Evolutionary conservation across 1,140 invertebrate genomes (phyloP).

Genomic region (Drosophila funebris): DNA sequence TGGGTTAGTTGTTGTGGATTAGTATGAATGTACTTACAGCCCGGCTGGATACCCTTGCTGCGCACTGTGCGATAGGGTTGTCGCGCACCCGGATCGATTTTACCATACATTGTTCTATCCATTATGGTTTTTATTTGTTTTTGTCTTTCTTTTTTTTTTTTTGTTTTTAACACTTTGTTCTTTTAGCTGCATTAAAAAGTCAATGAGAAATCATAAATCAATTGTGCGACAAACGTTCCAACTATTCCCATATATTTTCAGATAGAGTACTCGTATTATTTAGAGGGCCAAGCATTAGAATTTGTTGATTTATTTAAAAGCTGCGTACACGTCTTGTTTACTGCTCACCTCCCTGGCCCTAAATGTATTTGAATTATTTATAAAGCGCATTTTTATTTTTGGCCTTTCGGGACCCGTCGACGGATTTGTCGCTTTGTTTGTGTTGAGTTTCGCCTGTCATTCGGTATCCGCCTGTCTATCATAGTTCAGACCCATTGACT

Average conservation of each 20-base stretch:
- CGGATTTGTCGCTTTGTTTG: conserved; percentile 74
- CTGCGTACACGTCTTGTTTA: conserved; percentile 3
- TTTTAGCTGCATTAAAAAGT: conserved; percentile 23
- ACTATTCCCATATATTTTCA: neutral
- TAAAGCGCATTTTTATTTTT: conserved; percentile 80
- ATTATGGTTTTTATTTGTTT: conserved; percentile 83
- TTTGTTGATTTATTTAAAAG: conserved; percentile 43
- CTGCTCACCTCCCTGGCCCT: conserved; percentile 15
- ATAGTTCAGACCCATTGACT: conserved; percentile 30
- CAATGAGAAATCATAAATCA: conserved; percentile 44
- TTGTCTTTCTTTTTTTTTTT: too few species aligned
- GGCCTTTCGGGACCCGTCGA: conserved; percentile 65
- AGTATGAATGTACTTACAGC: conserved; percentile 88
- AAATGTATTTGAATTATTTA: conserved; percentile 68
- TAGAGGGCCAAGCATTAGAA: conserved; percentile 7
- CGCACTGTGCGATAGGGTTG: conserved; percentile 91
- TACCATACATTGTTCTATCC: conserved; percentile 94
- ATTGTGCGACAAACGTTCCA: conserved; percentile 16
- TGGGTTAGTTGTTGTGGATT: conserved; percentile 5
- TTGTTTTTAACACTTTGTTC: conserved; percentile 29
- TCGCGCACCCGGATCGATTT: conserved; percentile 90
- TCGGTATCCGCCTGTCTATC: conserved; percentile 45
- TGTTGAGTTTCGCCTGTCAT: conserved; percentile 67
- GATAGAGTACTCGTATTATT: neutral
- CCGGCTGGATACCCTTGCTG: conserved; percentile 91